These are phyloP conservation scores for Spodoptera litura DNA, from an alignment of 1,140 invertebrate species.

Conservation along the genomic window DNA sequence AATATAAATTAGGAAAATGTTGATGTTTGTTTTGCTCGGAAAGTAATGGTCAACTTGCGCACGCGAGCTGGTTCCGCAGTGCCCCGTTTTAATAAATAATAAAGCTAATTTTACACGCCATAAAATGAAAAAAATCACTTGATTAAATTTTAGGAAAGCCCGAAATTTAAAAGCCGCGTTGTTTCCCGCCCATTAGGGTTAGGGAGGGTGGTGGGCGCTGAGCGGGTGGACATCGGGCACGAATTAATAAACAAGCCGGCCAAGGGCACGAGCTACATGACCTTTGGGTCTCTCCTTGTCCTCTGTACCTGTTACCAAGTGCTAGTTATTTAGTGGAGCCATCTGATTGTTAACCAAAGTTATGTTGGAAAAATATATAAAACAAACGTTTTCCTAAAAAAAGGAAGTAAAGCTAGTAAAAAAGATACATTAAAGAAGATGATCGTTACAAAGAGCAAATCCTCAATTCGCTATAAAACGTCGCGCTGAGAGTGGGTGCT, in stretches of 20 bases:
- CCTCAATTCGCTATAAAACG: conserved; percentile 80
- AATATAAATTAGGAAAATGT: conserved; percentile 79
- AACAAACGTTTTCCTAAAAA: background rate
- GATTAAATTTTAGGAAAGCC: conserved; percentile 66
- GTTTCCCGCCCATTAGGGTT: conserved; percentile 77
- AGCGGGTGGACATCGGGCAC: conserved; percentile 69
- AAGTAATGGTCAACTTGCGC: conserved; percentile 26
- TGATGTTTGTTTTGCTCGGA: conserved; percentile 56
- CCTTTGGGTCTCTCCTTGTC: conserved; percentile 67
- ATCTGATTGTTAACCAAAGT: background rate
- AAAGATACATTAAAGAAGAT: conserved; percentile 62
- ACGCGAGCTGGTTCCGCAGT: conserved; percentile 15
- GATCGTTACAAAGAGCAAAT: conserved; percentile 76
- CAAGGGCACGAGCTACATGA: conserved; percentile 72
- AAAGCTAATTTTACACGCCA: conserved; percentile 55
- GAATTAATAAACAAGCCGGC: conserved; percentile 82
- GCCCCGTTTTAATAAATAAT: conserved; percentile 46
- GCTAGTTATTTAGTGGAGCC: conserved; percentile 16
- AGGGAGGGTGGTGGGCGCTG: conserved; percentile 67
- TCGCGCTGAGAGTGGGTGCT: conserved; percentile 71
- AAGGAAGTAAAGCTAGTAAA: conserved; percentile 36
- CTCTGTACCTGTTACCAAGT: conserved; percentile 60
- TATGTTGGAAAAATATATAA: conserved; percentile 19
- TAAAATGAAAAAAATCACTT: conserved; percentile 68
- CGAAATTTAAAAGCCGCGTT: conserved; percentile 78